Conservation (phyloP, 2,888 invertebrate genomes). For the Anodontia alba region DNA sequence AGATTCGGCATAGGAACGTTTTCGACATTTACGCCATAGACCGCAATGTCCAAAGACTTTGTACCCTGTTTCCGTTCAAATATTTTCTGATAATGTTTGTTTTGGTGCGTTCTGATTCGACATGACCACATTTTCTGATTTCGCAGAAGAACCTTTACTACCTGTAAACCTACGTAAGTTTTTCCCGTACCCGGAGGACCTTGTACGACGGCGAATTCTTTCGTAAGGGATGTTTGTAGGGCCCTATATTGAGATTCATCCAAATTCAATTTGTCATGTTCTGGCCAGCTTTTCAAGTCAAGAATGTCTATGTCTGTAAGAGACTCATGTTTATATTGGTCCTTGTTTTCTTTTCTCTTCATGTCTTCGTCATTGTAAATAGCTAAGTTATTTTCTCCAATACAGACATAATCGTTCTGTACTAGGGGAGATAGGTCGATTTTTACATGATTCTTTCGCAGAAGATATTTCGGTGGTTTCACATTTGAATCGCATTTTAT, state of each 20-base stretch:
- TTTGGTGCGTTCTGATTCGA: neutral
- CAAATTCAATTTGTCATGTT: conserved; percentile 65
- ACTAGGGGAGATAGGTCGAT: neutral
- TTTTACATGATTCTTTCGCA: neutral
- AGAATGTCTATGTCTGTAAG: neutral
- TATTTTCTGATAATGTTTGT: no score
- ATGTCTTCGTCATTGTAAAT: neutral
- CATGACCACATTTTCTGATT: conserved; percentile 83
- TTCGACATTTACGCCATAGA: neutral
- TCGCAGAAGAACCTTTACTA: conserved; percentile 88
- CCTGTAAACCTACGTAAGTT: conserved; percentile 91
- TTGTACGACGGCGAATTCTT: conserved; percentile 81
- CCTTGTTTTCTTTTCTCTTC: neutral
- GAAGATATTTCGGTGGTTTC: conserved; percentile 59
- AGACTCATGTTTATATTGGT: neutral
- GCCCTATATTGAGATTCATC: conserved; percentile 80
- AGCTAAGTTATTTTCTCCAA: neutral
- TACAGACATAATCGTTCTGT: neutral
- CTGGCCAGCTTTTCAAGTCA: conserved; percentile 72
- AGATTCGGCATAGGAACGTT: neutral
- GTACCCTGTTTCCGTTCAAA: neutral
- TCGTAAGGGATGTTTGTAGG: conserved; percentile 75
- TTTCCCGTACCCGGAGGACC: conserved; percentile 95
- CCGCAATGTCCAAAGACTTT: neutral
- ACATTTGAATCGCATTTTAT: conserved; percentile 62